A percentile compares a stretch with the other conserved stretches of the same genome.
Evolutionary conservation across 2,888 invertebrate species (phyloP).

Genomic region (Epicampocera succincta): DNA sequence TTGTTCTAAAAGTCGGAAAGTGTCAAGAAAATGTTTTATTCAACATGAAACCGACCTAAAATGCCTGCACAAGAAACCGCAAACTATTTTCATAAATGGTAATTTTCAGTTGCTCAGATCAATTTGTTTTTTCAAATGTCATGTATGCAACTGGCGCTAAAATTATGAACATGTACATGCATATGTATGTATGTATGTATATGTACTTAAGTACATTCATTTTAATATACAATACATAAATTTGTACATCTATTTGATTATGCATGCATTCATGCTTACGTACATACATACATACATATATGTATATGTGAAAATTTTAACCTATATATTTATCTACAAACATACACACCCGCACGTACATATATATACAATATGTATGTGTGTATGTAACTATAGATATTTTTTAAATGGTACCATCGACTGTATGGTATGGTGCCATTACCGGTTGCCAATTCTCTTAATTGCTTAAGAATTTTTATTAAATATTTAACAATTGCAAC

Average conservation of each 20-base stretch:
- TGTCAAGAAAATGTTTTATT: slow-evolving; percentile 19
- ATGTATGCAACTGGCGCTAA: slow-evolving; percentile 52
- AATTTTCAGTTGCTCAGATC: slow-evolving; percentile 52
- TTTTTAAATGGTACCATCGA: slow-evolving; percentile 12
- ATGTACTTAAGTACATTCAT: no score
- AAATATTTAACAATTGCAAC: slow-evolving; percentile 48
- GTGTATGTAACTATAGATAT: no score
- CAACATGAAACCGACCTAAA: slow-evolving; percentile 29
- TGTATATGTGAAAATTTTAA: neutral
- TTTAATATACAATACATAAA: no score
- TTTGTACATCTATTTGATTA: no score
- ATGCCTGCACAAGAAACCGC: neutral
- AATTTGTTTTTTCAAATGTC: slow-evolving; percentile 28
- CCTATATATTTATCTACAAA: neutral
- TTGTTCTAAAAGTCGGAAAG: slow-evolving; percentile 20
- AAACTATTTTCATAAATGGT: slow-evolving; percentile 26
- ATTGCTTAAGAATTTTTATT: slow-evolving; percentile 55
- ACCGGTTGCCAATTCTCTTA: slow-evolving; percentile 56
- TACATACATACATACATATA: neutral
- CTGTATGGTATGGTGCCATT: slow-evolving; percentile 30
- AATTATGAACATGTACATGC: neutral
- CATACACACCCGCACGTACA: neutral
- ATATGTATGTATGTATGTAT: neutral
- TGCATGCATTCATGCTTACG: slow-evolving; percentile 1
- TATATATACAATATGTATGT: neutral